Evolutionary conservation across 2,888 invertebrate genomes (phyloP).

Genomic region (Apodemia zela): DNA sequence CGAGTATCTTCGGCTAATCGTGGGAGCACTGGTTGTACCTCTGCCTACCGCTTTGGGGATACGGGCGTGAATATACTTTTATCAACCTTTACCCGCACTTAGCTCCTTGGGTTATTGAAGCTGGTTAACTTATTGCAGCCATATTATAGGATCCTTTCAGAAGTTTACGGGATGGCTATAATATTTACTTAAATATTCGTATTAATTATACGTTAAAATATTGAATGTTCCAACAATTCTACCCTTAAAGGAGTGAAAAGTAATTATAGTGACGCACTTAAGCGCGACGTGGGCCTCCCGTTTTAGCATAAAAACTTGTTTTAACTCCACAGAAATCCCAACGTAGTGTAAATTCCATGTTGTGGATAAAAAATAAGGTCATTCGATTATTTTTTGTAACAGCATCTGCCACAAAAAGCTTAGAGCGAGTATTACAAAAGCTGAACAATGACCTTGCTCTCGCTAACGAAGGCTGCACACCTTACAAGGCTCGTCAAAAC

Average conservation of each 20-base stretch:
- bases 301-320: slow-evolving; percentile 13
- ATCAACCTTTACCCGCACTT: no score
- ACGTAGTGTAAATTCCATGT: slow-evolving; percentile 11
- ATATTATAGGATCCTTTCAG: no score
- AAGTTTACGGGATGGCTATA: no score
- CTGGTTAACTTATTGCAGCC: no score
- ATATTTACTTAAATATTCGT: background rate
- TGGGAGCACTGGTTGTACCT: no score
- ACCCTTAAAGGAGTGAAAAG: background rate
- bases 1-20: no score
- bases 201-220: background rate
- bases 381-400: slow-evolving; percentile 19
- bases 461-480: slow-evolving; percentile 35
- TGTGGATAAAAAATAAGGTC: slow-evolving; percentile 12
- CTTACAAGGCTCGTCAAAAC: slow-evolving; percentile 62
- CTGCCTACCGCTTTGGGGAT: no score
- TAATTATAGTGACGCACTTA: background rate
- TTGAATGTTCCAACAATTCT: background rate
- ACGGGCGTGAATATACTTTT: no score
- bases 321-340: slow-evolving; percentile 5
- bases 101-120: no score
- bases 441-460: slow-evolving; percentile 25
- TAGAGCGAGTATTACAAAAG: slow-evolving; percentile 27
- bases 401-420: slow-evolving; percentile 35
- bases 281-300: background rate